phyloP scores from a whole-genome alignment of 2,797 vertebrate genomes.

The Potorous gilbertii region DNA sequence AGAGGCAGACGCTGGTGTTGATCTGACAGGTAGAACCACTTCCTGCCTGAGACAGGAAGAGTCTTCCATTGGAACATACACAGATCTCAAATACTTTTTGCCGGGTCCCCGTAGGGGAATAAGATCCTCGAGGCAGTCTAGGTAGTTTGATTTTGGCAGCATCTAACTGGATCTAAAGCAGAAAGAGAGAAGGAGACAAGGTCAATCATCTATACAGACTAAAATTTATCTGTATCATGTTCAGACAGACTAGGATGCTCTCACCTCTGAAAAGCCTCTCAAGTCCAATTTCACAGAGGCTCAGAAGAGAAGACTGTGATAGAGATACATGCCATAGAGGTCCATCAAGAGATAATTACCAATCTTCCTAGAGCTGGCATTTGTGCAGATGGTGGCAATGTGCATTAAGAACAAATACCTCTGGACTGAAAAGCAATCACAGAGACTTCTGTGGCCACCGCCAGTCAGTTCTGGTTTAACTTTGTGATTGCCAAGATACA shows the following conservation, averaged over 20 bases:
- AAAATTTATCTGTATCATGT: not conserved
- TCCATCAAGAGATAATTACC: not conserved
- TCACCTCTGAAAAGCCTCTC: not conserved
- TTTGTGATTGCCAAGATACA: not conserved
- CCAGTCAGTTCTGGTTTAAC: not conserved
- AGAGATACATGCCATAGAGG: not conserved
- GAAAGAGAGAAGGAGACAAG: constrained; percentile 54
- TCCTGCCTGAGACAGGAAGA: constrained; percentile 97
- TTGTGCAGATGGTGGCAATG: not conserved
- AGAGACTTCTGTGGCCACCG: not conserved
- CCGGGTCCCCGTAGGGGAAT: constrained; percentile 89
- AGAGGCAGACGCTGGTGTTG: constrained; percentile 97
- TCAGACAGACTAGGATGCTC: not conserved
- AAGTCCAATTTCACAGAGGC: not conserved
- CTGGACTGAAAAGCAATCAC: not conserved
- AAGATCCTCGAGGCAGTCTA: constrained; percentile 94
- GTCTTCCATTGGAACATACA: constrained; percentile 95
- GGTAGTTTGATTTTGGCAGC: constrained; percentile 94
- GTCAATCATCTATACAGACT: constrained; percentile 43
- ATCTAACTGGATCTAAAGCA: constrained; percentile 93
- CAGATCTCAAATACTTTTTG: constrained; percentile 98
- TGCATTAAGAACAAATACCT: not conserved
- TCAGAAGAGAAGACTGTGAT: not conserved
- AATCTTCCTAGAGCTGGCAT: not conserved
- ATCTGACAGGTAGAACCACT: constrained; percentile 96